Evolutionary conservation across 2,113 vertebrate genomes (phyloP).

Genomic region (Labeo catla): DNA sequence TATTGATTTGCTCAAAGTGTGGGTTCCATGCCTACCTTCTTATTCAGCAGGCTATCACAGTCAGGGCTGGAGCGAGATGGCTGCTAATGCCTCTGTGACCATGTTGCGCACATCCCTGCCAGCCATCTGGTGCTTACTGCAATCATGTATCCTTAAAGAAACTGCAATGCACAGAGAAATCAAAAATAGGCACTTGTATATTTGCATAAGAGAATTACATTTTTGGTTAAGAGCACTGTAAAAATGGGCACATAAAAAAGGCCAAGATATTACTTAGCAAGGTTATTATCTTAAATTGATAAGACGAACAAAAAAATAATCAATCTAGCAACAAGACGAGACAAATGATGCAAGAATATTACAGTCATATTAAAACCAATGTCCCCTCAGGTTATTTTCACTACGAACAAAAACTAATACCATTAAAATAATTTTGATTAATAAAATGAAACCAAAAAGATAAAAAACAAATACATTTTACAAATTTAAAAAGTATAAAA

Average conservation of each 20-base stretch:
- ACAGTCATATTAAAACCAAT: neutral
- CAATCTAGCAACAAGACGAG: too few relatives aligned
- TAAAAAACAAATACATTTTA: too few relatives aligned
- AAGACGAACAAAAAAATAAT: too few relatives aligned
- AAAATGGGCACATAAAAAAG: neutral
- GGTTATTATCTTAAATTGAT: too few relatives aligned
- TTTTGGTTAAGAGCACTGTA: neutral
- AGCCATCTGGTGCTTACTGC: constrained; percentile 15
- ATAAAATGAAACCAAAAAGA: too few relatives aligned
- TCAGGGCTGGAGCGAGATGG: neutral
- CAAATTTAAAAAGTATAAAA: too few relatives aligned
- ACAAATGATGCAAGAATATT: neutral
- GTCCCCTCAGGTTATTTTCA: neutral
- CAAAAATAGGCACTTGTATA: neutral
- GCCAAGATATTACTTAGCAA: too few relatives aligned
- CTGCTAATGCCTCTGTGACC: constrained; percentile 17
- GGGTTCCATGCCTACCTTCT: constrained; percentile 17
- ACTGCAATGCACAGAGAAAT: constrained; percentile 18
- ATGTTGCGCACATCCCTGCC: constrained; percentile 30
- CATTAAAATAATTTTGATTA: too few relatives aligned
- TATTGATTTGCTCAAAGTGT: constrained; percentile 13
- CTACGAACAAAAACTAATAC: neutral
- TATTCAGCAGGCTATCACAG: constrained; percentile 21
- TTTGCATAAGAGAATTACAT: neutral
- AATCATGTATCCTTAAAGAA: constrained; percentile 12